Conservation (phyloP, 2,888 invertebrate genomes). For the Falcaria lacertinaria region DNA sequence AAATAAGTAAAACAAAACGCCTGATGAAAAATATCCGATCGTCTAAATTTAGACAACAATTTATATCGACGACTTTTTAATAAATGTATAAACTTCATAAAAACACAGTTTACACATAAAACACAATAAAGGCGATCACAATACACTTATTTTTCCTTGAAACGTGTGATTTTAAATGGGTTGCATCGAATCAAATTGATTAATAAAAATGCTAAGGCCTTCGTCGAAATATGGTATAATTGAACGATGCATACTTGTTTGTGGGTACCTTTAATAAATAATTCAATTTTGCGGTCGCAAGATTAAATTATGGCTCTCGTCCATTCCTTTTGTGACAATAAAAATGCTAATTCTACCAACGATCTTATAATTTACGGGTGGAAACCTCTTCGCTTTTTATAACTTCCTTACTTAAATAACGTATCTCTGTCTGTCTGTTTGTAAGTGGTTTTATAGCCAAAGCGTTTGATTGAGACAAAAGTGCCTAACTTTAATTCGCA, state of each 20-base stretch:
- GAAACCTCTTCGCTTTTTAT: no score
- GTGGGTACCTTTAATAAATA: constrained; percentile 64
- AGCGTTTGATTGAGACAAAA: constrained; percentile 8
- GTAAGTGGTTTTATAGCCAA: no score
- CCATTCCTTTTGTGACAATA: constrained; percentile 69
- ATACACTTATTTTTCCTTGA: constrained; percentile 14
- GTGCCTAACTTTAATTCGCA: not conserved
- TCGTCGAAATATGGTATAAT: constrained; percentile 14
- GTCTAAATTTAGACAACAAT: not conserved
- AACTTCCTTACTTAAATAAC: no score
- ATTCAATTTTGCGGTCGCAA: constrained; percentile 67
- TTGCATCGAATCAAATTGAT: constrained; percentile 41
- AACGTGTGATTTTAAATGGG: constrained; percentile 25
- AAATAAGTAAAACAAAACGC: not conserved
- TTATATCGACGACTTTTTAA: not conserved
- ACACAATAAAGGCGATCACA: constrained; percentile 6
- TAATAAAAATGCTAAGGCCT: constrained; percentile 35
- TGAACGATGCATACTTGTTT: not conserved
- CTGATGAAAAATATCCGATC: no score
- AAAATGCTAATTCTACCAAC: constrained; percentile 69
- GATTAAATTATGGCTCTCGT: constrained; percentile 67
- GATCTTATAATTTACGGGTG: constrained; percentile 63
- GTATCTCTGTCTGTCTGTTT: no score
- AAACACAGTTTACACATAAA: constrained; percentile 4
- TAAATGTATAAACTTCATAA: not conserved